phyloP scores from a whole-genome alignment of 2,888 invertebrate species.

The Thereva nobilitata region DNA sequence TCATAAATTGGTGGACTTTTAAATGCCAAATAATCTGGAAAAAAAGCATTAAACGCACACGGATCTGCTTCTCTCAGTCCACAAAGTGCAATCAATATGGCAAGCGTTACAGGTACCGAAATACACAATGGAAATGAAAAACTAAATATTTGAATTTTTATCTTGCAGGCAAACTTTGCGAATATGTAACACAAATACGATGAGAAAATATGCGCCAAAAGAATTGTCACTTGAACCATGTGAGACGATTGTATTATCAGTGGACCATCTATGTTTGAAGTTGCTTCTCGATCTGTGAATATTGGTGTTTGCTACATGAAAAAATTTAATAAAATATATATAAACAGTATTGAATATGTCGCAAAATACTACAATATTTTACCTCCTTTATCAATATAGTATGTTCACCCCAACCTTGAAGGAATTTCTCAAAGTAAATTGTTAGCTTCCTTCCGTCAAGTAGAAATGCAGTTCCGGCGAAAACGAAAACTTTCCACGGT shows the following conservation, averaged over 20 bases:
- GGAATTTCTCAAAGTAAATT: slow-evolving; percentile 59
- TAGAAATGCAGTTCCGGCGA: slow-evolving; percentile 67
- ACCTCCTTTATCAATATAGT: slow-evolving; percentile 63
- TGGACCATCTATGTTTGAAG: slow-evolving; percentile 33
- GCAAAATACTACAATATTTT: slow-evolving; percentile 34
- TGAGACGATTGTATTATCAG: slow-evolving; percentile 45
- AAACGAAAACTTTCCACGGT: slow-evolving; percentile 76
- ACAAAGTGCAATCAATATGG: slow-evolving; percentile 69
- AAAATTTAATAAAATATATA: not conserved
- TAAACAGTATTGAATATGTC: not conserved
- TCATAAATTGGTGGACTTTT: slow-evolving; percentile 71
- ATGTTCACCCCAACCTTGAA: slow-evolving; percentile 61
- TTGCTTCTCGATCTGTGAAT: slow-evolving; percentile 29
- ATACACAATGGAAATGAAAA: slow-evolving; percentile 82
- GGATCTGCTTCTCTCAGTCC: slow-evolving; percentile 67
- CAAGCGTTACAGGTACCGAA: slow-evolving; percentile 74
- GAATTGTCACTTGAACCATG: slow-evolving; percentile 61
- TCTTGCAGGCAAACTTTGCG: slow-evolving; percentile 84
- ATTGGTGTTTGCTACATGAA: slow-evolving; percentile 26
- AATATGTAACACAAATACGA: slow-evolving; percentile 70
- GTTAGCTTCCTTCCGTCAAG: slow-evolving; percentile 56
- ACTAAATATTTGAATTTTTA: slow-evolving; percentile 85
- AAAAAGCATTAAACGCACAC: slow-evolving; percentile 67
- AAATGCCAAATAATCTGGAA: slow-evolving; percentile 86
- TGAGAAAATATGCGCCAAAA: slow-evolving; percentile 67